These are phyloP conservation scores for Misgurnus anguillicaudatus DNA, from an alignment of 2,113 vertebrate genomes.

Conservation along the genomic window DNA sequence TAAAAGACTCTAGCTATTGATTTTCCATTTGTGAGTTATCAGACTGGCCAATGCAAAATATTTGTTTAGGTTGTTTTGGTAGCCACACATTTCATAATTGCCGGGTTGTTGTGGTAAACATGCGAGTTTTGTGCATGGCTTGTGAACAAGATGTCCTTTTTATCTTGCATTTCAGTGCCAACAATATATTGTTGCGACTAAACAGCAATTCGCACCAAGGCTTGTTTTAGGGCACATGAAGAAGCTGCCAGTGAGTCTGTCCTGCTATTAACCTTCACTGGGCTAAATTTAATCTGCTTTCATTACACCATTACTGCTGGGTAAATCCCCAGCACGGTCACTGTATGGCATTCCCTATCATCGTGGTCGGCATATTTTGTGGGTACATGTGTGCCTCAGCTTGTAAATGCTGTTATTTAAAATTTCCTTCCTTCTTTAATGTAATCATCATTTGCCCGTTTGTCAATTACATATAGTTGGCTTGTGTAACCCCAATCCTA, in stretches of 20 bases:
- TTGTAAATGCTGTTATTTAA: background rate
- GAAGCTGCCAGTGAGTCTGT: slow-evolving; percentile 34
- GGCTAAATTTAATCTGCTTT: slow-evolving; percentile 65
- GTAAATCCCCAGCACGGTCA: slow-evolving; percentile 18
- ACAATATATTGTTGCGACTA: slow-evolving; percentile 20
- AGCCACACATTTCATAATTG: background rate
- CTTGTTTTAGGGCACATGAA: slow-evolving; percentile 23
- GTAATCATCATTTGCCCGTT: background rate
- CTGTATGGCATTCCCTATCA: too few species aligned
- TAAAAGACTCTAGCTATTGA: background rate
- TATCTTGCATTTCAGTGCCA: slow-evolving; percentile 19
- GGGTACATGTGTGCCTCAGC: background rate
- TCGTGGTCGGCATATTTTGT: background rate
- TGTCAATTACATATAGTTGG: background rate
- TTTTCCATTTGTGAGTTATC: background rate
- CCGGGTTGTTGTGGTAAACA: background rate
- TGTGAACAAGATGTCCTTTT: slow-evolving; percentile 29
- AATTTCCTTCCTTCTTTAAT: background rate
- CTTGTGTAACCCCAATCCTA: background rate
- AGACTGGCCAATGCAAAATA: background rate
- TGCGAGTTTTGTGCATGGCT: slow-evolving; percentile 7
- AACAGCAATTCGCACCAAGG: background rate
- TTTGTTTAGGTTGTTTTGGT: background rate
- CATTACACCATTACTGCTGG: slow-evolving; percentile 39
- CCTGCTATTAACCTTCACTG: slow-evolving; percentile 42